A percentile compares a stretch with the other conserved stretches of the same genome.
phyloP scores from a whole-genome alignment of 2,797 vertebrate genomes.

The Acestrorhynchus altus region DNA sequence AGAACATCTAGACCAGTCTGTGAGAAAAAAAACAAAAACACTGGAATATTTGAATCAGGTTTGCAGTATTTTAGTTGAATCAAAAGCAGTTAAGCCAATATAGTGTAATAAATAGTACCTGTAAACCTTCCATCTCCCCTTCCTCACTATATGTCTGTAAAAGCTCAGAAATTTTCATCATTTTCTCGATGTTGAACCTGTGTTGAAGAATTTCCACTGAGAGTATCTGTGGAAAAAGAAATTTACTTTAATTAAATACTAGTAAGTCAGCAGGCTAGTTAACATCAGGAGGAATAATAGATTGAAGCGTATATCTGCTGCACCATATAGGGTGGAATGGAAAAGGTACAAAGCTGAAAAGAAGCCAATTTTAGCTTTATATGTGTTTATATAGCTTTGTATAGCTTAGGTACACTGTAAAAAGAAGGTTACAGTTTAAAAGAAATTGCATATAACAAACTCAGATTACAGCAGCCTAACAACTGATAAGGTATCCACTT shows the following conservation, averaged over 20 bases:
- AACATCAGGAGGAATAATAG: no score
- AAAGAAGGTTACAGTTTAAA: no score
- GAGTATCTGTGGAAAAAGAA: constrained; percentile 75
- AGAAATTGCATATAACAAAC: no score
- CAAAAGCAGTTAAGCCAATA: neutral
- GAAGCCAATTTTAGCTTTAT: no score
- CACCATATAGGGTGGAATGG: no score
- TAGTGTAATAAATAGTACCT: constrained; percentile 64
- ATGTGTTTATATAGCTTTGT: no score
- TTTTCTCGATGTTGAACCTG: constrained; percentile 84
- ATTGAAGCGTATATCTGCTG: no score
- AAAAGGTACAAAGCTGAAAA: no score
- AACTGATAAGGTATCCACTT: no score
- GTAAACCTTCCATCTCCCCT: constrained; percentile 68
- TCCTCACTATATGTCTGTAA: constrained; percentile 79
- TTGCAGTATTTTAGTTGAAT: neutral
- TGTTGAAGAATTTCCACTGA: constrained; percentile 87
- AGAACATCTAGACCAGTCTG: constrained; percentile 77
- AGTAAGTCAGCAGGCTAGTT: no score
- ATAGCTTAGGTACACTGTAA: no score
- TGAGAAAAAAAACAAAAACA: neutral
- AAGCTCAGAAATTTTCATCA: constrained; percentile 78
- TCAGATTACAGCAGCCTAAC: no score
- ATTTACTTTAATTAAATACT: neutral
- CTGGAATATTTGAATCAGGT: neutral